Evolutionary conservation across 2,113 vertebrate genomes (phyloP).

Genomic region (Junco hyemalis): DNA sequence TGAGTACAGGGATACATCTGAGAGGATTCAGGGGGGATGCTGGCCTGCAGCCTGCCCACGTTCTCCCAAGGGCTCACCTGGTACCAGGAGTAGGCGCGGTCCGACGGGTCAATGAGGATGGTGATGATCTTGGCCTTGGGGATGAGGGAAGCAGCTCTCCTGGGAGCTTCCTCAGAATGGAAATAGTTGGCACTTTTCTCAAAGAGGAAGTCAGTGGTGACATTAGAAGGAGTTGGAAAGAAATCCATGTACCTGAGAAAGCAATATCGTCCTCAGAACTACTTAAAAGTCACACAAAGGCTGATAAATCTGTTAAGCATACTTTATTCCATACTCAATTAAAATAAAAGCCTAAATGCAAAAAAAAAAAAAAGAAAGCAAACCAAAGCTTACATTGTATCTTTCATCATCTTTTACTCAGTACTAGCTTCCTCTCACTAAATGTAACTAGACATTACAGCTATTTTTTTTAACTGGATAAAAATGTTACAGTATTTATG

Average conservation of each 20-base stretch:
- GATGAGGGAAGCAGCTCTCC: slow-evolving; percentile 85
- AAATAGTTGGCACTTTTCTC: slow-evolving; percentile 98
- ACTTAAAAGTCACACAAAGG: neutral
- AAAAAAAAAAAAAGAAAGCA: neutral
- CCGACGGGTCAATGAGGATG: slow-evolving; percentile 93
- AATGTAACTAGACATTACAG: neutral
- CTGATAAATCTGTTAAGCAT: neutral
- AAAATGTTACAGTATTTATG: neutral
- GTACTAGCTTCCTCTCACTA: neutral
- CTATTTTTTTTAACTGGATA: neutral
- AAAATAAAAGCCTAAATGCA: neutral
- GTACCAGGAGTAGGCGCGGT: slow-evolving; percentile 96
- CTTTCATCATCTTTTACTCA: neutral
- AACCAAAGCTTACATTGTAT: neutral
- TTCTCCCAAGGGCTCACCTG: slow-evolving; percentile 77
- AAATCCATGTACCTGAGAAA: slow-evolving; percentile 97
- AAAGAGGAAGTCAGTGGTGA: slow-evolving; percentile 93
- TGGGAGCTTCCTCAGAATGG: slow-evolving; percentile 93
- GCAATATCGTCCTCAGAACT: slow-evolving; percentile 46
- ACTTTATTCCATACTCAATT: neutral
- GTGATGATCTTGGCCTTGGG: slow-evolving; percentile 97
- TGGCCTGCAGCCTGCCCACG: neutral
- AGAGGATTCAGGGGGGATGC: neutral
- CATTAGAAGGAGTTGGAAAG: slow-evolving; percentile 91
- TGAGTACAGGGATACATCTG: neutral